Base-by-base conservation (phyloP, 1,140 invertebrate species). In the Asbolus verrucosus region DNA sequence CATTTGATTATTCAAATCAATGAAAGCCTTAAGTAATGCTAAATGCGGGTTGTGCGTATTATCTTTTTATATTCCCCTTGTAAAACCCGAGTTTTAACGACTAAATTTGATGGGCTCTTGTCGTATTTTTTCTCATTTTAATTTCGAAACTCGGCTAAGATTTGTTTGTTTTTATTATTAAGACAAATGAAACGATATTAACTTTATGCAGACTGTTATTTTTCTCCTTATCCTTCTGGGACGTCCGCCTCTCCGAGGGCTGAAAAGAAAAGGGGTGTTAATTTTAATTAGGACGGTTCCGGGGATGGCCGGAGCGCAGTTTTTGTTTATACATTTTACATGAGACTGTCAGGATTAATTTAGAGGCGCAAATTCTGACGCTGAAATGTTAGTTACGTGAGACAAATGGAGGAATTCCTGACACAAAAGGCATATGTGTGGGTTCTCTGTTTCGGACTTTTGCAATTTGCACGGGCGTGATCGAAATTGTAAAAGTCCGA, bases 241-340 rank as follows among this genome's bases (percentile, higher is more conserved):
- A n/a, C n/a, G 14, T 43, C 39, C 13, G 13, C 1, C 13, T 16
- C 39, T 11, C 9, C 39, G 4, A 15, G 3, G 4, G 39, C 15
- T 2, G 33, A 36, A 36, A 11, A 11, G n/a, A n/a, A 36, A 36
- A 8, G 2, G 33, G 6, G 33, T 11, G 39, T 43, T 43, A 43
- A 43, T 43, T 15, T 43, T 43, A 43, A 43, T 43, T 43, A 43
- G 15, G 39, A 16, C 6, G 2, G 4, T 14, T 16, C 39, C 33
- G 11, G 33, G 27, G 27, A 8, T 30, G 27, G 27, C 27, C 6
- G 6, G 33, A 5, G 11, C 9, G 13, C 39, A 14, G 1, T 43
- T 43, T 43, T 43, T 18, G 39, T 43, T 36, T 36, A 30, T 38
- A 14, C 39, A 43, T 43, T 43, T 43, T 43, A 4, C 39, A 43